Percentiles rank a stretch among this genome's conserved stretches.
Evolutionary conservation across 2,113 vertebrate genomes (phyloP).

Genomic region (Echinops telfairi): DNA sequence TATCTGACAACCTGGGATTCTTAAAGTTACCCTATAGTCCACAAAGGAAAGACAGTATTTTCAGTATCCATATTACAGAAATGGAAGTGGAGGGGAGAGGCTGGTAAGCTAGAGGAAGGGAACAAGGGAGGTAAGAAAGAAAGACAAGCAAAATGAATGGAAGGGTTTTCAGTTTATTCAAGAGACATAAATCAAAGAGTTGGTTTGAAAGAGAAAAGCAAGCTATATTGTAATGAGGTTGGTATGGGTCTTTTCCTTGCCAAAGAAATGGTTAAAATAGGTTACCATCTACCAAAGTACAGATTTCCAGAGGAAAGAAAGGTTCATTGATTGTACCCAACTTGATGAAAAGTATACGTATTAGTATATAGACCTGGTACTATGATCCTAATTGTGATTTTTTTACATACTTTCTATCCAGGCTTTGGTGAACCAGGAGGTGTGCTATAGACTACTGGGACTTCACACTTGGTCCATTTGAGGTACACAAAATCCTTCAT

Average conservation of each 20-base stretch:
- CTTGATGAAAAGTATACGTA: background rate
- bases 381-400: too few species aligned
- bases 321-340: background rate
- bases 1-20: background rate
- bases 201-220: background rate
- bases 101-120: background rate
- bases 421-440: too few species aligned
- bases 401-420: too few species aligned
- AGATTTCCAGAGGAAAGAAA: background rate
- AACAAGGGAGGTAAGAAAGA: background rate
- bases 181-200: conserved; percentile 4
- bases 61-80: background rate
- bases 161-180: background rate
- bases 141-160: background rate
- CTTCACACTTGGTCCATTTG: too few species aligned
- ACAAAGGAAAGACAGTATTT: background rate
- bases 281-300: background rate
- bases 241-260: background rate
- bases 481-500: too few species aligned
- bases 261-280: background rate
- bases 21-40: background rate
- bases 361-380: background rate
- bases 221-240: background rate
- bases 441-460: too few species aligned
- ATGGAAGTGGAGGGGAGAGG: background rate